phyloP scores from a whole-genome alignment of 1,140 invertebrate genomes.

The Ctenoplectra terminalis region DNA sequence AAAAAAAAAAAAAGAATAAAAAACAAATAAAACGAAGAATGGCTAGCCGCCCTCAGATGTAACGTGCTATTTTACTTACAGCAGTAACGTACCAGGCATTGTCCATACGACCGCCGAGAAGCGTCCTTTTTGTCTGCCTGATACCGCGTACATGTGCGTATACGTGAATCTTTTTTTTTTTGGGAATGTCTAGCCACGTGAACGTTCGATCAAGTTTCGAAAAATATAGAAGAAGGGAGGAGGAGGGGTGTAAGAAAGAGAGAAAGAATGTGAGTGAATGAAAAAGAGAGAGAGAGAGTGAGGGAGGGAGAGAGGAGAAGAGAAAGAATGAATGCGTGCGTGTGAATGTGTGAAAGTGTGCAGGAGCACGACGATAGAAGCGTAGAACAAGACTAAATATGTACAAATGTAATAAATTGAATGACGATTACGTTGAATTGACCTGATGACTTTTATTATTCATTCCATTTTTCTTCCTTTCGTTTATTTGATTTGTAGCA shows the following conservation, averaged over 20 bases:
- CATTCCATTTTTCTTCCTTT: background rate
- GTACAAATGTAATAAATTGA: slow-evolving; percentile 81
- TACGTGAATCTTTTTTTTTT: slow-evolving; percentile 18
- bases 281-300: slow-evolving; percentile 2
- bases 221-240: background rate
- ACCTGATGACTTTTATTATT: slow-evolving; percentile 31
- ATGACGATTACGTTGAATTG: slow-evolving; percentile 77
- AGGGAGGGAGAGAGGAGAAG: background rate
- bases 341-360: slow-evolving; percentile 11
- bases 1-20: background rate
- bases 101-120: slow-evolving; percentile 36
- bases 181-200: slow-evolving; percentile 4
- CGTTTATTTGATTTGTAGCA: background rate
- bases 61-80: slow-evolving; percentile 65
- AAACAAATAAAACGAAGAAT: background rate
- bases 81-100: slow-evolving; percentile 28
- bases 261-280: background rate
- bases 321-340: slow-evolving; percentile 17
- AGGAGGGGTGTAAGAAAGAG: background rate
- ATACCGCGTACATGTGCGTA: slow-evolving; percentile 38
- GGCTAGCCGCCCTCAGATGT: slow-evolving; percentile 36
- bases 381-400: slow-evolving; percentile 67
- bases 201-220: slow-evolving; percentile 3
- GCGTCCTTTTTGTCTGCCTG: slow-evolving; percentile 60
- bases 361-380: slow-evolving; percentile 45